Evolutionary conservation across 2,888 invertebrate species (phyloP), one percentile per base, ranked within the genome.

Genomic region (Rosalia funebris): DNA sequence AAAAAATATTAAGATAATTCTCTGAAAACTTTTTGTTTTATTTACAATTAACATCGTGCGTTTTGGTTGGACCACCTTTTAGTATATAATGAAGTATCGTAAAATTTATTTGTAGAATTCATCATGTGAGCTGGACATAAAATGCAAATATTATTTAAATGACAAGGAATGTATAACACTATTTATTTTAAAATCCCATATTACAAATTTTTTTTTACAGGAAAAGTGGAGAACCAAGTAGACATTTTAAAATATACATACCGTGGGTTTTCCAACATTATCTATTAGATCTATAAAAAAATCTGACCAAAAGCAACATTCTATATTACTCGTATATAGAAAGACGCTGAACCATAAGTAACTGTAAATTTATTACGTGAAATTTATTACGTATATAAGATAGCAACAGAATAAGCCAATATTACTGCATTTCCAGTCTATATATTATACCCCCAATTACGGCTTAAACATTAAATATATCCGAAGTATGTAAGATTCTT

Each of bases 401-500:
- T 36, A 7, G 25, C 3, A 17, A 34, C 17, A 10, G 14, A 15
- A 10, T 15, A 32, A 7, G n/a, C n/a, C n/a, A 10, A 3, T 14
- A 48, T 34, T 48, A 31, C 15, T 2, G 4, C 11, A 41, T 46
- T 20, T 46, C 31, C 25, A 31, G 11, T 15, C 14, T 31, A 41
- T 41, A 19, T 46, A 37, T 19, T 48, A 19, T 12, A 14, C 20
- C 7, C 25, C 37, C 50, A 39, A 39, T 50, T 50, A 39, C 14
- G 39, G 19, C n/a, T n/a, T 48, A 48, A 48, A 48, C 19, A 17
- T 48, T 48, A 37, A 37, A 48, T 48, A 36, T 37, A 39, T 39
- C 39, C 31, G 10, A 36, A 50, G 14, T 39, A 48, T 19, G 19
- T 19, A 48, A 48, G 19, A 36, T 50, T 41, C 50, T 50, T 36